phyloP scores from a whole-genome alignment of 1,140 invertebrate genomes.

The Coenobita brevimanus region DNA sequence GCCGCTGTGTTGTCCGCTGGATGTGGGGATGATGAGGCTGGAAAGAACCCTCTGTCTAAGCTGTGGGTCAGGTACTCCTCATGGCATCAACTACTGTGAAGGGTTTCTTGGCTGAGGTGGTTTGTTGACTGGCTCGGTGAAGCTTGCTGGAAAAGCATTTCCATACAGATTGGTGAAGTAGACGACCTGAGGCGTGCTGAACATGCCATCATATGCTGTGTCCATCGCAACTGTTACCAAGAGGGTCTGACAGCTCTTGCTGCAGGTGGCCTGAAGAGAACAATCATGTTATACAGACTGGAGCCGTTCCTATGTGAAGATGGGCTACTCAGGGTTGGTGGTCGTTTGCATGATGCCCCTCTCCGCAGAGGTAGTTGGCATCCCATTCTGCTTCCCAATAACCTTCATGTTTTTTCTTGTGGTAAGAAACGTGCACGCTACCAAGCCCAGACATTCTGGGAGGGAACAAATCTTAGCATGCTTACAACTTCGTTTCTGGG shows the following conservation, averaged over 20 bases:
- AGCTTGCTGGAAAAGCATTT: no score
- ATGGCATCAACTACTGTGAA: no score
- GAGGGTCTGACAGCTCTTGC: neutral
- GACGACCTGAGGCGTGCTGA: neutral
- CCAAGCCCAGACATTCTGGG: neutral
- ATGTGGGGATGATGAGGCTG: no score
- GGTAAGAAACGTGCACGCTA: neutral
- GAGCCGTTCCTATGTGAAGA: neutral
- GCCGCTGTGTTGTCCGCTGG: no score
- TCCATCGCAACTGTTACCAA: neutral
- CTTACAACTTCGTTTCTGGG: neutral
- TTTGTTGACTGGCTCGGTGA: no score
- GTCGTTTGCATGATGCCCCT: neutral
- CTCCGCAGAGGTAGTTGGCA: no score
- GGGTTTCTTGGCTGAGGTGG: no score
- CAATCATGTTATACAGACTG: neutral
- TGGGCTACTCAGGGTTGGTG: neutral
- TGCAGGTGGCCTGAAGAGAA: neutral
- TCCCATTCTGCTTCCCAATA: no score
- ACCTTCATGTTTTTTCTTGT: neutral
- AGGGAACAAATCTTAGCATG: conserved; percentile 7
- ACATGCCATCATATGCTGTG: neutral
- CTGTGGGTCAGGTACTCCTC: no score
- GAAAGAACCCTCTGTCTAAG: no score
- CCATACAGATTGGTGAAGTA: no score